Base-by-base conservation (phyloP, 2,797 vertebrate genomes). In the Pseudotriccus pelzelni region DNA sequence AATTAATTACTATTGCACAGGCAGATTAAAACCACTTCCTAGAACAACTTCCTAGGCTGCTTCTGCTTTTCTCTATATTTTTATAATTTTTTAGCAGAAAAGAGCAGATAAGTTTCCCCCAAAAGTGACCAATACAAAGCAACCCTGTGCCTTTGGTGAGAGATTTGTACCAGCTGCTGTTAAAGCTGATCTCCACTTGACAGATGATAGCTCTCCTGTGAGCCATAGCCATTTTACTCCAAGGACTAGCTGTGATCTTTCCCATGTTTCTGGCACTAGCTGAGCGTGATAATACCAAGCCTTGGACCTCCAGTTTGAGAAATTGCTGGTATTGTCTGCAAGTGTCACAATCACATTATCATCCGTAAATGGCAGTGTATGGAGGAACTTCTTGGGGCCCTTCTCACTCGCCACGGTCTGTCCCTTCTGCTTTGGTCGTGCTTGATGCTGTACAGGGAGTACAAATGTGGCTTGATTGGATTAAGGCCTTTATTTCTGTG, bases 401-500 rank as follows among this genome's bases (percentile, higher is more conserved):
- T 95, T 94, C 93, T 90, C 79, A 44, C 87, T 97, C 19, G 13
- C 86, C 90, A 95, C 36, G 49, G 52, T 95, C 93, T 95, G 94
- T 95, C 96, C 90, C 80, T 94, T 96, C 77, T 95, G 91, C 89
- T 94, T 94, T 95, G 95, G 81, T 92, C 60, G 47, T 82, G 93
- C 89, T 94, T 94, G 95, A 94, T 90, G 94, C 81, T 84, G 87
- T 96, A 95, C 84, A 93, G 82, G 81, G 81, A 94, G 94, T 94
- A 96, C 91, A 97, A 95, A 93, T 84, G 91, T 93, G 95, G 93
- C 85, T 95, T 96, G 93, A 94, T 96, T 96, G 93, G 91, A 96
- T 96, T 95, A 96, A 93, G 87, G 82, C 95, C 91, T 94, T 96
- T 96, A 96, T 96, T 94, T 96, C 93, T 97, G 85, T 94, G 94